Conservation (phyloP, 2,888 invertebrate genomes). For the Epirrita christyi region DNA sequence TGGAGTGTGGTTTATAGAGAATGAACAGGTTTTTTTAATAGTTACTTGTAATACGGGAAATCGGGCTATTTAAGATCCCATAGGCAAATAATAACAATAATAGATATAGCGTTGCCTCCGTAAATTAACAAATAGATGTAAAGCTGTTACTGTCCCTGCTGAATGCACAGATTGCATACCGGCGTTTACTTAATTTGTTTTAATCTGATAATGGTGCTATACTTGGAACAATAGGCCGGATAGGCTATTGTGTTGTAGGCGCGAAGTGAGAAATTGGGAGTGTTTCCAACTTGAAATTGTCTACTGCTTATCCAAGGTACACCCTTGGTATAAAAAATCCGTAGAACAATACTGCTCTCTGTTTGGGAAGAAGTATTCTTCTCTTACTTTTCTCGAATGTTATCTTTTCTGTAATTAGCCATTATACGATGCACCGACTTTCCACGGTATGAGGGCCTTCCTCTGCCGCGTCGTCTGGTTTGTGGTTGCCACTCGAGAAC, state of each 20-base stretch:
- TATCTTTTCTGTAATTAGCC: too few species aligned
- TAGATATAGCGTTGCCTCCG: not conserved
- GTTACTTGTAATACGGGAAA: too few species aligned
- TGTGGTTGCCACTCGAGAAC: too few species aligned
- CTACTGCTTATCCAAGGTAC: not conserved
- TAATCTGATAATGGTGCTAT: slow-evolving; percentile 23
- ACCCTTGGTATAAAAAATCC: not conserved
- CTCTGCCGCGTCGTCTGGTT: too few species aligned
- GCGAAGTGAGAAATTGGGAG: slow-evolving; percentile 18
- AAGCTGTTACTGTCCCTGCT: slow-evolving; percentile 6
- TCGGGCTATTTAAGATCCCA: too few species aligned
- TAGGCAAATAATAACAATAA: too few species aligned
- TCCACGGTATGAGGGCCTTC: too few species aligned
- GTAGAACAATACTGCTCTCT: too few species aligned
- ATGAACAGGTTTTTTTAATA: too few species aligned
- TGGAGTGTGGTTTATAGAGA: not conserved
- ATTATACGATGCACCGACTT: too few species aligned
- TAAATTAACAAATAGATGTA: slow-evolving; percentile 10
- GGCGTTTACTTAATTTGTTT: slow-evolving; percentile 16
- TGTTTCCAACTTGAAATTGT: slow-evolving; percentile 8
- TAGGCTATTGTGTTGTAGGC: slow-evolving; percentile 16
- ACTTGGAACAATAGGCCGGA: slow-evolving; percentile 15
- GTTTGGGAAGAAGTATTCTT: too few species aligned
- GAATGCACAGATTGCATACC: slow-evolving; percentile 15
- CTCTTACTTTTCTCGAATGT: too few species aligned